A percentile compares a stretch with the other conserved stretches of the same genome.
Conservation (phyloP, 2,113 vertebrate species). For the Tyrannus savana region DNA sequence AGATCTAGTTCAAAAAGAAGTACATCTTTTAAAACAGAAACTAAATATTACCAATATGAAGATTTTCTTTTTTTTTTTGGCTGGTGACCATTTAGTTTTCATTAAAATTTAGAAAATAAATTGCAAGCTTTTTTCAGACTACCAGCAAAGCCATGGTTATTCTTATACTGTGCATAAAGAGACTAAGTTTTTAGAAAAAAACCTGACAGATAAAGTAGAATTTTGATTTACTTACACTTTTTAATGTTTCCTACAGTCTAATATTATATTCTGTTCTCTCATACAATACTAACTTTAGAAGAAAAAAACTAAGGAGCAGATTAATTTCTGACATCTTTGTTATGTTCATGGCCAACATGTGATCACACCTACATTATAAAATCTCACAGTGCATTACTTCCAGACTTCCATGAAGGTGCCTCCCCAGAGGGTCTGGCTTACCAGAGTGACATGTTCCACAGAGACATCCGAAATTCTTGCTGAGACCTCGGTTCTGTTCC, state of each 20-base stretch:
- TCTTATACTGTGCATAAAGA: background rate
- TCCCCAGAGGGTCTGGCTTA: background rate
- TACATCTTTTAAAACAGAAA: background rate
- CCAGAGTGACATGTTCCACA: accelerated
- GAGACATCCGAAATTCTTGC: background rate
- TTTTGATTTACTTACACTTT: background rate
- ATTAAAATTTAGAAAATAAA: conserved; percentile 25
- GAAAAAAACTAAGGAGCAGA: background rate
- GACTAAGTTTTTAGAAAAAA: background rate
- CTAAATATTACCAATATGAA: background rate
- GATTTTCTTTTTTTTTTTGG: background rate
- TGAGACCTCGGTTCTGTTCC: background rate
- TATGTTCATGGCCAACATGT: background rate
- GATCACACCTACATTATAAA: background rate
- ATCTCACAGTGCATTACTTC: background rate
- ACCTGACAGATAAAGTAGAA: background rate
- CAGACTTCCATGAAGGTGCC: background rate
- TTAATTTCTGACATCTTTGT: background rate
- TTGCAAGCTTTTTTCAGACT: background rate
- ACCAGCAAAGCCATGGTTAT: background rate
- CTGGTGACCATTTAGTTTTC: background rate
- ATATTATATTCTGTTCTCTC: background rate
- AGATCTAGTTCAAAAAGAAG: background rate
- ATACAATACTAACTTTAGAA: background rate
- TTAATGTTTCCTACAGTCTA: background rate